Conservation (phyloP, 2,888 invertebrate genomes). For the Tinea pellionella region DNA sequence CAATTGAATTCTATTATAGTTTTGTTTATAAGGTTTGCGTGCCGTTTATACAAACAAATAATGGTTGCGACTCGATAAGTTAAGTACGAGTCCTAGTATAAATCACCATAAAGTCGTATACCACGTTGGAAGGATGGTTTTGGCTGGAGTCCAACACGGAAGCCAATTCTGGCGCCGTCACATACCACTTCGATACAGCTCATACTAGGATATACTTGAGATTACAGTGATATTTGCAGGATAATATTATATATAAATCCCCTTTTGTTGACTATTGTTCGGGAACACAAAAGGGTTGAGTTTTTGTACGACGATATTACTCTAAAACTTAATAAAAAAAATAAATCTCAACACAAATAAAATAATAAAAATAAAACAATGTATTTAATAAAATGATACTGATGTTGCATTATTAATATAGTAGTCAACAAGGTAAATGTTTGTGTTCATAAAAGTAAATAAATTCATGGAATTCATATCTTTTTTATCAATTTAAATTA, state of each 20-base stretch:
- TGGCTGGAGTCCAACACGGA: conserved; percentile 49
- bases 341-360: no score
- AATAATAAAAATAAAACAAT: no score
- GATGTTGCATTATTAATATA: no score
- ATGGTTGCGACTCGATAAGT: not conserved
- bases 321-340: no score
- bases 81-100: not conserved
- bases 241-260: not conserved
- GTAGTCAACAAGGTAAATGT: not conserved
- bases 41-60: not conserved
- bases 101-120: conserved; percentile 8
- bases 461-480: not conserved
- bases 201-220: not conserved
- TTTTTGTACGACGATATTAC: no score
- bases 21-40: not conserved
- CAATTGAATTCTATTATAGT: not conserved
- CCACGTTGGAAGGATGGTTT: conserved; percentile 20
- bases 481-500: not conserved
- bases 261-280: not conserved
- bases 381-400: no score
- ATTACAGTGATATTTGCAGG: not conserved
- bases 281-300: no score
- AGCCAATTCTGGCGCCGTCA: conserved; percentile 48
- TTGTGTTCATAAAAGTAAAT: not conserved
- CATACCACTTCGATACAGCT: conserved; percentile 47